Evolutionary conservation across 2,797 vertebrate species (phyloP).

Genomic region (Rachycentron canadum): DNA sequence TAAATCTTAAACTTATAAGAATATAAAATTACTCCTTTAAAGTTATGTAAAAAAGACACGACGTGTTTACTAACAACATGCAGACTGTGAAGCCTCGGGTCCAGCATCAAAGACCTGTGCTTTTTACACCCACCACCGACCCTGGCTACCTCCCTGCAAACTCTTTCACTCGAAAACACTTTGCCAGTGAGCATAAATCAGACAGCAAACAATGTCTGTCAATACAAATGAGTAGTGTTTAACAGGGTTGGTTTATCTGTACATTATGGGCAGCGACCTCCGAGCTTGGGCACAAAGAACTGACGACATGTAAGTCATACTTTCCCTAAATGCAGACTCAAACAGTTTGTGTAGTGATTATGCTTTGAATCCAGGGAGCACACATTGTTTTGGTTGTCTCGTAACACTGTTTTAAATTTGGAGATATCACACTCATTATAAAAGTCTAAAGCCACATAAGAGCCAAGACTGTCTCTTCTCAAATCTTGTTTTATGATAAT

Average conservation of each 20-base stretch:
- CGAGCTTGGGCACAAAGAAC: not conserved
- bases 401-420: constrained; percentile 22
- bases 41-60: not conserved
- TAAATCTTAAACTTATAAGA: not conserved
- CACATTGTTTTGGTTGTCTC: constrained; percentile 17
- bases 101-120: not conserved
- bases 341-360: constrained; percentile 1
- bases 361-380: constrained; percentile 24
- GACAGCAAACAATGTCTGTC: too few species aligned
- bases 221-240: not conserved
- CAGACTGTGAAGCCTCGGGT: not conserved
- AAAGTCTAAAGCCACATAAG: constrained; percentile 30
- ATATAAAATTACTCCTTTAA: not conserved
- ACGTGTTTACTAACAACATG: not conserved
- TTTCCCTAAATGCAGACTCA: not conserved
- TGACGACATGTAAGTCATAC: not conserved
- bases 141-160: not conserved
- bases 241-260: not conserved
- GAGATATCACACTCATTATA: constrained; percentile 23
- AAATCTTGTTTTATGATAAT: constrained; percentile 47
- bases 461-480: constrained; percentile 14
- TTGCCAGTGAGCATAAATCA: too few species aligned
- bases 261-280: not conserved
- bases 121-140: not conserved
- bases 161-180: not conserved